Evolutionary conservation across 2,888 invertebrate species (phyloP).

Genomic region (Aporophyla lueneburgensis): DNA sequence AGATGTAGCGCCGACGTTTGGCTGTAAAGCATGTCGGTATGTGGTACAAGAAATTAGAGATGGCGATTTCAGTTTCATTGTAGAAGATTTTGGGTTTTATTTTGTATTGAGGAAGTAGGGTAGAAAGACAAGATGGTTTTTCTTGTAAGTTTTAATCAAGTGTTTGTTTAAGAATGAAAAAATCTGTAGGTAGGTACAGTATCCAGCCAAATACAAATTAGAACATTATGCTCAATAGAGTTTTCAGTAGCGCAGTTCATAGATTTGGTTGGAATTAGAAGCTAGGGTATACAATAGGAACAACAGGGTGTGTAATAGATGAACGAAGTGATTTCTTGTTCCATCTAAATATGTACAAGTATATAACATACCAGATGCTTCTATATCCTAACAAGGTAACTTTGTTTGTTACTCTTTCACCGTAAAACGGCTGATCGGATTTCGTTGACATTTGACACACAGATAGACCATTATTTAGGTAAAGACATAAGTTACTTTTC

Average conservation of each 20-base stretch:
- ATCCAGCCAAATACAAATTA: background rate
- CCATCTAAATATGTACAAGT: background rate
- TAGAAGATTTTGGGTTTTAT: background rate
- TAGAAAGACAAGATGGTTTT: too few relatives aligned
- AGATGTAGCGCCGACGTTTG: conserved; percentile 68
- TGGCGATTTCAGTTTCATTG: conserved; percentile 25
- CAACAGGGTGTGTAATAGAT: too few relatives aligned
- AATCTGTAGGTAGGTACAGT: too few relatives aligned
- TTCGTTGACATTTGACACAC: too few relatives aligned
- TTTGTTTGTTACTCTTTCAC: too few relatives aligned
- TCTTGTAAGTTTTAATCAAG: too few relatives aligned
- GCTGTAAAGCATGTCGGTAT: conserved; percentile 68
- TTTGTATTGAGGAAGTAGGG: background rate
- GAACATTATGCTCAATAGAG: background rate
- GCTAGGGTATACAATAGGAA: too few relatives aligned
- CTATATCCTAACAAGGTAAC: too few relatives aligned
- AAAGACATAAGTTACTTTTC: too few relatives aligned
- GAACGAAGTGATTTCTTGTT: background rate
- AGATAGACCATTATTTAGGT: too few relatives aligned
- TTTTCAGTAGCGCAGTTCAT: background rate
- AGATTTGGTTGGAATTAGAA: background rate
- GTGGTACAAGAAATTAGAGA: conserved; percentile 27
- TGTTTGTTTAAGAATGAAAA: too few relatives aligned
- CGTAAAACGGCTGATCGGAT: too few relatives aligned
- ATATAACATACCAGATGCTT: background rate